Evolutionary conservation across 2,797 vertebrate species (phyloP).

Genomic region (Propithecus deckenii): DNA sequence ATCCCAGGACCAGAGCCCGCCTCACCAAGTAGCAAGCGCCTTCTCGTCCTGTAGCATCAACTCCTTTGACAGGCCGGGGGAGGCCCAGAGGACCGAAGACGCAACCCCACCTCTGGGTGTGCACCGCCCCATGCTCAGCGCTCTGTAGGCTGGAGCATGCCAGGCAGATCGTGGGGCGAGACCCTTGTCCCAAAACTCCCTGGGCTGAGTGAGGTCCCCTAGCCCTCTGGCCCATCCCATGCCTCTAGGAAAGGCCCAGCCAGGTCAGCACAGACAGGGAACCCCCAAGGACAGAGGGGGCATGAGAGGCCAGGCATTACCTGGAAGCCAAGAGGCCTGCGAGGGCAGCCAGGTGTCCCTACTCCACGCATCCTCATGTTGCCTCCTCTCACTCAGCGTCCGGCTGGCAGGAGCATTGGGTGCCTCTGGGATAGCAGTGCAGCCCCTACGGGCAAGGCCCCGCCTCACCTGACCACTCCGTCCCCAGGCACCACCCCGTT

Average conservation of each 20-base stretch:
- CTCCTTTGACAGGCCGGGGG: accelerated
- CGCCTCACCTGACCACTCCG: accelerated
- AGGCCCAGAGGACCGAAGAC: accelerated
- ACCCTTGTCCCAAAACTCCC: accelerated
- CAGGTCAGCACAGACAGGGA: neutral
- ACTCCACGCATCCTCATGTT: accelerated
- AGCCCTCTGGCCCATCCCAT: neutral
- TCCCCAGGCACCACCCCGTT: accelerated
- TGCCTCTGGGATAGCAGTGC: neutral
- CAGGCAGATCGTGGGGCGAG: accelerated
- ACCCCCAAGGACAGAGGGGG: neutral
- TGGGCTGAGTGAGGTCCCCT: neutral
- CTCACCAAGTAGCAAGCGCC: accelerated
- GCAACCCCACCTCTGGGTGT: accelerated
- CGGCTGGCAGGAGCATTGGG: accelerated
- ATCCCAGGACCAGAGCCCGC: accelerated
- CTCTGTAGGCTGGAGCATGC: neutral
- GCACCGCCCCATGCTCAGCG: too few species aligned
- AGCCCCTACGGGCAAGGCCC: neutral
- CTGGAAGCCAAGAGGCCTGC: neutral
- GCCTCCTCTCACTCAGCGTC: neutral
- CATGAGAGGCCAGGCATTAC: accelerated
- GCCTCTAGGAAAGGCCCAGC: neutral
- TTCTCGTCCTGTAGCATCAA: accelerated
- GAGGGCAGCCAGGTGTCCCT: neutral